A percentile compares a stretch with the other conserved stretches of the same genome.
Conservation (phyloP, 2,888 invertebrate genomes). For the Philhelius pedissequus region DNA sequence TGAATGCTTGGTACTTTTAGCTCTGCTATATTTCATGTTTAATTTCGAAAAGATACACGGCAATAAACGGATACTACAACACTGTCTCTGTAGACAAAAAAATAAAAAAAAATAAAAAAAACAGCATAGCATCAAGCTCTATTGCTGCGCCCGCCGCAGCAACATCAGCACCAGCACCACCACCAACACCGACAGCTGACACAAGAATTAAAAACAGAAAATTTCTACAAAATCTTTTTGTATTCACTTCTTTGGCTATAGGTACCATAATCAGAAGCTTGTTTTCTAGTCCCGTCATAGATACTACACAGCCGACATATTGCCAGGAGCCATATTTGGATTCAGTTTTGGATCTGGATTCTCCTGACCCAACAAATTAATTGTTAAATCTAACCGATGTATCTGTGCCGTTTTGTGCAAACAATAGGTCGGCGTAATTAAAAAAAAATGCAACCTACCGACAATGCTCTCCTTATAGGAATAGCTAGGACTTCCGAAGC, state of each 20-base stretch:
- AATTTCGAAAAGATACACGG: conserved; percentile 59
- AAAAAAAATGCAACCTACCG: conserved; percentile 2
- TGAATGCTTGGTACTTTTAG: conserved; percentile 36
- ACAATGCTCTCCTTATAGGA: not conserved
- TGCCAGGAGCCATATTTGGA: not conserved
- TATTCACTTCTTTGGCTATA: not conserved
- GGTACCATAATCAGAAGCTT: too few relatives aligned
- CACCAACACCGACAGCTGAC: conserved; percentile 3
- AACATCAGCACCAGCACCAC: not conserved
- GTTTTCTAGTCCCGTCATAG: not conserved
- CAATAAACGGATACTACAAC: conserved; percentile 36
- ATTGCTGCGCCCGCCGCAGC: not conserved
- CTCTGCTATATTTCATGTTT: conserved; percentile 39
- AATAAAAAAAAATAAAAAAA: not conserved
- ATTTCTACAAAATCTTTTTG: not conserved
- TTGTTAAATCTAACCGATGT: conserved; percentile 57
- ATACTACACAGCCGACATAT: not conserved
- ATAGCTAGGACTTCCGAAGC: not conserved
- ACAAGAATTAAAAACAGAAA: conserved; percentile 2
- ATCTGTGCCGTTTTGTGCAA: conserved; percentile 31
- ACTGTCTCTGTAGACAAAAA: not conserved
- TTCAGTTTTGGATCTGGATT: not conserved
- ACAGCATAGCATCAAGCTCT: not conserved
- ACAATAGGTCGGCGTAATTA: conserved; percentile 64
- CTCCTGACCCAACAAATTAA: conserved; percentile 61